Evolutionary conservation across 2,888 invertebrate species (phyloP), one percentile per base, ranked within the genome.

Genomic region (Drosophila nr. perissopoda): DNA sequence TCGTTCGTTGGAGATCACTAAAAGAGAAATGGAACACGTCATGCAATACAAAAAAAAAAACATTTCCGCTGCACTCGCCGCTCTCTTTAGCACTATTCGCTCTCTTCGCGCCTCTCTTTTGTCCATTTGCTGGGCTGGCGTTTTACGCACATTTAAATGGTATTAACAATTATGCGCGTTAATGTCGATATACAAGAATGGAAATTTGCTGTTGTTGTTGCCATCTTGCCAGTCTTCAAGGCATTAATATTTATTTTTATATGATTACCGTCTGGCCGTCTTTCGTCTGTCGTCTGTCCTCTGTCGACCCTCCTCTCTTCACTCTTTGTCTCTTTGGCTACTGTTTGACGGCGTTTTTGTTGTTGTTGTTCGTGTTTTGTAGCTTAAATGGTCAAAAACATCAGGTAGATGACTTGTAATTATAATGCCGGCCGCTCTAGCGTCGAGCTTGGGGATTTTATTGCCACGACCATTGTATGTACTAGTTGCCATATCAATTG

Each of bases 311-410:
- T n/a, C 13, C 33, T 33, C 18, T 21, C 25, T 21, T 10, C 16
- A 42, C 7, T 29, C 31, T n/a, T n/a, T 11, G n/a, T 21, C 51
- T 25, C 54, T 59, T 59, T 16, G 38, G 83, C 88, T 87, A 73
- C 88, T 87, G 83, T 83, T 73, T 53, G 69, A 65, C 54, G 71
- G 70, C 64, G 52, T 62, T 64, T 62, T 38, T 45, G 21, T 25
- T 45, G 45, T 16, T 45, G 45, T 29, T 76, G 69, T 76, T 68
- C 73, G 78, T 76, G 76, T 60, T 71, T 75, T 82, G 76, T 84
- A 65, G 90, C 87, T 89, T 87, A 87, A 87, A 87, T 89, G 87
- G 90, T 87, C 87, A 87, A 87, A 87, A 89, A 85, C 87, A 87
- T 87, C 88, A 78, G 87, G 73, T 87, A 84, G 89, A 89, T 86